Evolutionary conservation across 2,113 vertebrate genomes (phyloP), one percentile per base, ranked within the genome.

Genomic region (Chaetops frenatus): DNA sequence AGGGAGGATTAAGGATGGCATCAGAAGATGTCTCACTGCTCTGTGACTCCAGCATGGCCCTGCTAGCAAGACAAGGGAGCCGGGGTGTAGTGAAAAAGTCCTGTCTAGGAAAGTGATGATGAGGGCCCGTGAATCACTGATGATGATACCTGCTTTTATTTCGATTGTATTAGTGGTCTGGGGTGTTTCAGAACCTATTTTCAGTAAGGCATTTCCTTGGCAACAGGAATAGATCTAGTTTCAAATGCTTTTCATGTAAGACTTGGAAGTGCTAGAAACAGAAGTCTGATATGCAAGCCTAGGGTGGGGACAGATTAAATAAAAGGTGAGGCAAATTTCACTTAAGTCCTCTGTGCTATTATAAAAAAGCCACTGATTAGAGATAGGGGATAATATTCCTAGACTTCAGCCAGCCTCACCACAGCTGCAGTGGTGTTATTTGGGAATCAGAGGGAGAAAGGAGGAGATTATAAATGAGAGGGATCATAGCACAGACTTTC

Each of bases 361-460:
- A 72, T 65, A 86, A 36, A 87, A 95, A 76, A 70, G 28, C 61
- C 29, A 45, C 80, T 90, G 84, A 92, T 87, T 89, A 87, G 40
- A 61, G 28, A 36, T 28, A 42, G 4, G 85, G 48, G 35, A 65
- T 69, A 65, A 60, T 47, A 24, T 29, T 83, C 42, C 13, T 81
- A 58, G 54, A n/a, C 33, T 84, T 74, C 6, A 87, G 28, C 40
- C 44, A 86, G 44, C 35, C 38, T 71, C 61, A 53, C 18, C 28
- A 27, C 28, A 84, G 80, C 51, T 58, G 42, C 84, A 65, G 40
- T 15, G 21, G 23, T 40, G 15, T 50, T 95, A 90, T 54, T 77
- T 80, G 58, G 62, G 58, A 88, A 73, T 12, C 31, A 86, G 71
- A 79, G 19, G 50, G 23, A 92, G 33, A 88, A 95, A 90, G 58